A percentile compares a stretch with the other conserved stretches of the same genome.
Evolutionary conservation across 1,140 invertebrate species (phyloP).

Genomic region (Drosophila saltans): DNA sequence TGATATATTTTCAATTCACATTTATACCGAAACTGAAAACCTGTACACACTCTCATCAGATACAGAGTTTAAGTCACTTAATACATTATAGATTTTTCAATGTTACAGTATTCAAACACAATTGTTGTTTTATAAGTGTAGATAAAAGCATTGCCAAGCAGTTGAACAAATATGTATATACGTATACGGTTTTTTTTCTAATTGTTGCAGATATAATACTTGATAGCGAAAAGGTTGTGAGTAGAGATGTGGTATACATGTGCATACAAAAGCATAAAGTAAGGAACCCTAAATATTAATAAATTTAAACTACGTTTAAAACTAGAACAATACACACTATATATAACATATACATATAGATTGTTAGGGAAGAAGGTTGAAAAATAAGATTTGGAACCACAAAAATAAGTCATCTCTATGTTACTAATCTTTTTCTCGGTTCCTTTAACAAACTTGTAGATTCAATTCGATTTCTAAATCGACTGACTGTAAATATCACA

Average conservation of each 20-base stretch:
- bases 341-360: conserved; percentile 59
- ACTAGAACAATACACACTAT: conserved; percentile 48
- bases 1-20: conserved; percentile 62
- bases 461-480: conserved; percentile 80
- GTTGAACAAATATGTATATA: conserved; percentile 45
- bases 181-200: conserved; percentile 28
- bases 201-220: conserved; percentile 72
- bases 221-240: conserved; percentile 52
- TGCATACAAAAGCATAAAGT: conserved; percentile 45
- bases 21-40: conserved; percentile 62
- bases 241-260: conserved; percentile 41
- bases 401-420: conserved; percentile 49
- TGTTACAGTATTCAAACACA: conserved; percentile 40
- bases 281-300: conserved; percentile 52
- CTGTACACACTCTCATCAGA: conserved; percentile 44
- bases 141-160: conserved; percentile 76
- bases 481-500: conserved; percentile 84
- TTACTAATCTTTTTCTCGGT: conserved; percentile 38
- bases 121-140: conserved; percentile 25
- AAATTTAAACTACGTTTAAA: conserved; percentile 70
- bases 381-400: conserved; percentile 54
- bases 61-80: conserved; percentile 45
- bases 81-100: conserved; percentile 52
- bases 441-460: conserved; percentile 74
- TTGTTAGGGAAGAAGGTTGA: conserved; percentile 48